Conservation (phyloP, 1,140 invertebrate species). For the Drosophila leontia region DNA sequence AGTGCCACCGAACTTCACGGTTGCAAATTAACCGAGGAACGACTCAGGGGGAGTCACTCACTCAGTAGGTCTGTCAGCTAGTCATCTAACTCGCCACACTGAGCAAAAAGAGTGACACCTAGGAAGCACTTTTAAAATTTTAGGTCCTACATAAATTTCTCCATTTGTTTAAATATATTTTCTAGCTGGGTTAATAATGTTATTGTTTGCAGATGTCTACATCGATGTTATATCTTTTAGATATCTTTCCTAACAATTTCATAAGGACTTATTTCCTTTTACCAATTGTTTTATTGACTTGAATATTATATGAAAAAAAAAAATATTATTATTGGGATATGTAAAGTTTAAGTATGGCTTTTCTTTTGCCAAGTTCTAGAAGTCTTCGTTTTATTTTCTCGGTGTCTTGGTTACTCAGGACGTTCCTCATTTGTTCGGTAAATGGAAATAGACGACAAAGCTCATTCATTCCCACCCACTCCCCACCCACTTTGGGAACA, state of each 20-base stretch:
- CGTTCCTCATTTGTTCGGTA: constrained; percentile 4
- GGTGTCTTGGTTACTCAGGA: not conserved
- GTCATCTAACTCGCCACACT: constrained; percentile 7
- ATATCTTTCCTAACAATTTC: no score
- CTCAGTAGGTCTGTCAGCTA: constrained; percentile 18
- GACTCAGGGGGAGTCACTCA: constrained; percentile 13
- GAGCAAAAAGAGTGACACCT: not conserved
- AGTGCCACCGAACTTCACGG: constrained; percentile 35
- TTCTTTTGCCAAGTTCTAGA: not conserved
- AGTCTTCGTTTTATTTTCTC: not conserved
- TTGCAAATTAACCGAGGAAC: constrained; percentile 57
- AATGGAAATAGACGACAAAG: constrained; percentile 40
- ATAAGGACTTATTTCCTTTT: no score
- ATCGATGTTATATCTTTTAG: no score
- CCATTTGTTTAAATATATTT: not conserved
- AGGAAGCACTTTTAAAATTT: not conserved
- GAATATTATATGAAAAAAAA: no score
- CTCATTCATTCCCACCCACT: constrained; percentile 28
- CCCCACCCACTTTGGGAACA: constrained; percentile 12
- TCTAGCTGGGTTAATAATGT: no score
- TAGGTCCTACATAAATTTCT: not conserved
- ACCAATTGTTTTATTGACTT: no score
- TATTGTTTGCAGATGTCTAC: no score
- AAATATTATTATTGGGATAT: not conserved
- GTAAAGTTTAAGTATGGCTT: not conserved